Percentiles rank a stretch among this genome's conserved stretches.
Conservation (phyloP, 2,888 invertebrate genomes). For the Hartigia nigra region DNA sequence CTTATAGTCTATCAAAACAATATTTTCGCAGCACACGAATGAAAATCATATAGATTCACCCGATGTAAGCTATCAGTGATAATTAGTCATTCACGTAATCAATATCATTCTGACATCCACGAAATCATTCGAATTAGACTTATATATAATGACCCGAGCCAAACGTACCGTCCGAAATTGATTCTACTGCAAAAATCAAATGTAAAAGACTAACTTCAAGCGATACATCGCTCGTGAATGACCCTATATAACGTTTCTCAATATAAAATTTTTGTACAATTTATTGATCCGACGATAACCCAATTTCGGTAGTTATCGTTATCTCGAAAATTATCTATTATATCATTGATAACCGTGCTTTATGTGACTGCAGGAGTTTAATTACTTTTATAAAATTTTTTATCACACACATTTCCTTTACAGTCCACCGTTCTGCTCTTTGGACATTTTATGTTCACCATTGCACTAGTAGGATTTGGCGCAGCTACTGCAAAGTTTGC, state of each 20-base stretch:
- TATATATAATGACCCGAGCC: neutral
- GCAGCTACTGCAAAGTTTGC: neutral
- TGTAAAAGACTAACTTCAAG: too few species aligned
- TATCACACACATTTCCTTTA: neutral
- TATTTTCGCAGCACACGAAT: neutral
- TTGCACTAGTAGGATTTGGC: constrained; percentile 3
- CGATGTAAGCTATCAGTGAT: neutral
- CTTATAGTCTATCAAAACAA: too few species aligned
- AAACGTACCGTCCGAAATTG: too few species aligned
- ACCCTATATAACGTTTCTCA: too few species aligned
- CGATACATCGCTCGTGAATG: too few species aligned
- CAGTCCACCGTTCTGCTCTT: constrained; percentile 17
- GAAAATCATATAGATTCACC: neutral
- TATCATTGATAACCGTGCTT: neutral
- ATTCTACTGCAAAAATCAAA: too few species aligned
- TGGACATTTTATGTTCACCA: constrained; percentile 9
- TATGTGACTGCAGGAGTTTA: neutral
- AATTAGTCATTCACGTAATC: neutral
- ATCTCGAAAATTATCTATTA: neutral
- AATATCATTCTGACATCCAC: neutral
- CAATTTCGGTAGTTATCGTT: neutral
- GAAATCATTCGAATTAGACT: neutral
- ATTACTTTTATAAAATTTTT: neutral
- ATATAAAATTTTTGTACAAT: too few species aligned
- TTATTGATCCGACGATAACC: neutral